phyloP scores from a whole-genome alignment of 2,113 vertebrate genomes.

The Anoplopoma fimbria region DNA sequence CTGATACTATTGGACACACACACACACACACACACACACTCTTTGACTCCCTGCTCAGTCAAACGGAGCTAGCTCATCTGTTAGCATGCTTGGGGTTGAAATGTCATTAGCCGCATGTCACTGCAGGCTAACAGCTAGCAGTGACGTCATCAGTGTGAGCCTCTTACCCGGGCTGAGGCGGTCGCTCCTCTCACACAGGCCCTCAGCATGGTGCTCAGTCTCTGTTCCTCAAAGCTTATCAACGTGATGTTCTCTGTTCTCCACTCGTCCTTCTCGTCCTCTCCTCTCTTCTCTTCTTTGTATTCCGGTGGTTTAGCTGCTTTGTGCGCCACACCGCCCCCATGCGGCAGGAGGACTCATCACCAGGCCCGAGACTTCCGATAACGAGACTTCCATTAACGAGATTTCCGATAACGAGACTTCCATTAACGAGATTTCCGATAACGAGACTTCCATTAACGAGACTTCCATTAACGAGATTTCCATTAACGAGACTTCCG shows the following conservation, averaged over 20 bases:
- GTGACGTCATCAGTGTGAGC: no score
- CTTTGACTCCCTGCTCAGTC: background rate
- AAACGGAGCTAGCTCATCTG: slow-evolving; percentile 1
- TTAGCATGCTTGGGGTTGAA: slow-evolving; percentile 1
- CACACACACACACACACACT: background rate
- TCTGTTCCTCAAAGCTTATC: background rate
- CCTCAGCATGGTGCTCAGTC: slow-evolving; percentile 64
- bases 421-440: no score
- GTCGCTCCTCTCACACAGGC: slow-evolving; percentile 68
- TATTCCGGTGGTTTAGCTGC: background rate
- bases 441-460: no score
- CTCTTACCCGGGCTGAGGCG: slow-evolving; percentile 65
- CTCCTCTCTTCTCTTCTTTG: background rate
- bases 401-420: no score
- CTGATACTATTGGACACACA: no score
- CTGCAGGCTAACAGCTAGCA: slow-evolving; percentile 18
- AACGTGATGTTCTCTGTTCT: background rate
- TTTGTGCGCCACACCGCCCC: slow-evolving; percentile 9
- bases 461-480: no score
- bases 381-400: no score
- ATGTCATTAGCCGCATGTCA: slow-evolving; percentile 17
- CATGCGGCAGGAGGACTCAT: no score
- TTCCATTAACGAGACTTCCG: no score
- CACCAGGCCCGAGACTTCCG: no score
- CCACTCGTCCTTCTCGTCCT: background rate